Conservation (phyloP, 2,888 invertebrate genomes). For the Drosophila limbata region DNA sequence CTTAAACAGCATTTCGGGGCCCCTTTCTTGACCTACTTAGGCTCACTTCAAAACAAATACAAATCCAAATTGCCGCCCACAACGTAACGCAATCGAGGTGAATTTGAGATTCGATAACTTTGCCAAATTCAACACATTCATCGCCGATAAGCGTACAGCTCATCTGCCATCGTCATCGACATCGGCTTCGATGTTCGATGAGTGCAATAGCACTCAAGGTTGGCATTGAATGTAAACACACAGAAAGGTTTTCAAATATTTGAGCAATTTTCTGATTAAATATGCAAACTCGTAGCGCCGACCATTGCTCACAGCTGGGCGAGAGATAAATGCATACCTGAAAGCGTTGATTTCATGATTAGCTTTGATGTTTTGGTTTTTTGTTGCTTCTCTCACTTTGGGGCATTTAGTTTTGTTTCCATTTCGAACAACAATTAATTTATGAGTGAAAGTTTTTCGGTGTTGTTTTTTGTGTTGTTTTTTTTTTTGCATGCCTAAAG, state of each 20-base stretch:
- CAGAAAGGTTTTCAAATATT: slow-evolving; percentile 54
- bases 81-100: slow-evolving; percentile 1
- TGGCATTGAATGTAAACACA: slow-evolving; percentile 44
- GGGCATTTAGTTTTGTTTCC: slow-evolving; percentile 62
- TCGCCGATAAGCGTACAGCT: slow-evolving; percentile 21
- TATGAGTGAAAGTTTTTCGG: slow-evolving; percentile 76
- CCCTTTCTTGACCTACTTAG: slow-evolving; percentile 44
- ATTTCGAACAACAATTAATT: slow-evolving; percentile 68
- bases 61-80: slow-evolving; percentile 38
- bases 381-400: slow-evolving; percentile 32
- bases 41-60: slow-evolving; percentile 10
- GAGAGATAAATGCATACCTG: slow-evolving; percentile 24
- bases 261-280: slow-evolving; percentile 61
- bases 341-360: slow-evolving; percentile 55
- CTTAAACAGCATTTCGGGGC: slow-evolving; percentile 14
- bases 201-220: slow-evolving; percentile 58
- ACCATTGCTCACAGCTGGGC: slow-evolving; percentile 28
- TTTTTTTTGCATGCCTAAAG: slow-evolving; percentile 55
- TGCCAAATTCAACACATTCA: slow-evolving; percentile 6
- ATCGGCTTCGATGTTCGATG: slow-evolving; percentile 40
- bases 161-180: slow-evolving; percentile 10
- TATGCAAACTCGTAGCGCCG: slow-evolving; percentile 53
- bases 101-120: slow-evolving; percentile 41
- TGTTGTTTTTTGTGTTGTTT: slow-evolving; percentile 1
- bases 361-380: slow-evolving; percentile 34